Evolutionary conservation across 2,113 vertebrate genomes (phyloP), one percentile per base, ranked within the genome.

Genomic region (Danionella cerebrum): DNA sequence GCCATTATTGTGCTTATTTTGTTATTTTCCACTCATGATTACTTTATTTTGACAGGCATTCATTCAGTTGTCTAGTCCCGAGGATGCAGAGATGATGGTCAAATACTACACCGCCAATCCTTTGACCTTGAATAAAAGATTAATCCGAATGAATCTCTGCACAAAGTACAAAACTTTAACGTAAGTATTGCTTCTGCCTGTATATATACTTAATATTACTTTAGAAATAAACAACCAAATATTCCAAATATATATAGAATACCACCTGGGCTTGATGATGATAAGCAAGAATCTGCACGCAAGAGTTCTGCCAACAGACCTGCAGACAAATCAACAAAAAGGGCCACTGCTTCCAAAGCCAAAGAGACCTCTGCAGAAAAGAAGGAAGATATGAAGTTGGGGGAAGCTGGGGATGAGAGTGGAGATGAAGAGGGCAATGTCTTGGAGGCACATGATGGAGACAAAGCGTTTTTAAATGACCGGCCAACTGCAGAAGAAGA

Each of bases 21-120:
- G n/a, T n/a, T n/a, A n/a, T n/a, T n/a, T n/a, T n/a, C n/a, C n/a
- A n/a, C n/a, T n/a, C n/a, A n/a, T n/a, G n/a, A n/a, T n/a, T n/a
- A n/a, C n/a, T 33, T 33, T 33, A 9, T 33, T 33, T 33, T 5
- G 62, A 54, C 65, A 98, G 95, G 95, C 93, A 0, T 98, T 98
- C 70, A 87, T 98, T 41, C 94, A 98, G 83, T 89, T 98, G 89
- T 87, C 89, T 0, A 90, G 87, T 2, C 86, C 91, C 1, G 89
- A 93, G 57, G 96, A 98, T 70, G 94, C 96, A 8, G 89, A 96
- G 75, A 94, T 93, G 84, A 86, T 93, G 77, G 95, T 95, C 0
- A 95, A 98, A 39, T 97, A 97, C 74, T 97, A 96, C 13, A 95
- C 82, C 22, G 78, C 91, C 51, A 91, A 92, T 65, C 90, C 91